Base-by-base conservation (phyloP, 2,113 vertebrate genomes). In the Micronycteris hirsuta region DNA sequence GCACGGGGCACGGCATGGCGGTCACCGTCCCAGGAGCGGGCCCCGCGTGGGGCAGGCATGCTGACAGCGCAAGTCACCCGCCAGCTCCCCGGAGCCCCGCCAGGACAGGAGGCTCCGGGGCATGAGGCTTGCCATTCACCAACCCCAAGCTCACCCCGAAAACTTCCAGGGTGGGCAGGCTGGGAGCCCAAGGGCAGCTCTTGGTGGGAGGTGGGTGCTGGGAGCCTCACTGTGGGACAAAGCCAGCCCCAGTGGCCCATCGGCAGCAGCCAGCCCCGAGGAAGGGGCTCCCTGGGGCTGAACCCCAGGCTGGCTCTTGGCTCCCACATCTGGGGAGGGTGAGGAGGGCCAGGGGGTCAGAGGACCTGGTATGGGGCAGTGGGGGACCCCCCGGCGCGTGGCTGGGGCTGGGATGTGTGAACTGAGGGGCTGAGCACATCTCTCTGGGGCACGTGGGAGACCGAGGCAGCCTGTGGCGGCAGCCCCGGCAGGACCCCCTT, bases 231-330 rank as follows among this genome's bases (percentile, higher is more conserved):
- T 7, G 0, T 17, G 67, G n/a, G 33, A 54, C 56, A 28, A 84
- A 33, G 14, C 5, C 0, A 6, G 0, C 4, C 28, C 45, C 38
- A 0, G 45, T 31, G 41, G 19, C 43, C 77, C 8, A 9, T 33
- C 0, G 33, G 49, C 16, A 20, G 33, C 41, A 43, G 47, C 9
- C 24, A 33, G 87, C 45, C 31, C 10, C 0, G 19, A 3, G 15
- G 4, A 20, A 47, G 28, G 26, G 41, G 56, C 33, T 24, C 20
- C 1, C 0, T 0, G 47, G 13, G 26, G 58, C 38, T 14, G 4
- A 4, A 45, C 0, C 4, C 38, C 19, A 19, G 0, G 0, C 65
- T 15, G 54, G 41, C 43, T 7, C 61, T 7, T 2, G 33, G 54
- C 56, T 20, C 33, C 0, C 33, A 36, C 12, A 12, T 19, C 36